phyloP scores from a whole-genome alignment of 2,797 vertebrate genomes.

The Simalia tracyae region DNA sequence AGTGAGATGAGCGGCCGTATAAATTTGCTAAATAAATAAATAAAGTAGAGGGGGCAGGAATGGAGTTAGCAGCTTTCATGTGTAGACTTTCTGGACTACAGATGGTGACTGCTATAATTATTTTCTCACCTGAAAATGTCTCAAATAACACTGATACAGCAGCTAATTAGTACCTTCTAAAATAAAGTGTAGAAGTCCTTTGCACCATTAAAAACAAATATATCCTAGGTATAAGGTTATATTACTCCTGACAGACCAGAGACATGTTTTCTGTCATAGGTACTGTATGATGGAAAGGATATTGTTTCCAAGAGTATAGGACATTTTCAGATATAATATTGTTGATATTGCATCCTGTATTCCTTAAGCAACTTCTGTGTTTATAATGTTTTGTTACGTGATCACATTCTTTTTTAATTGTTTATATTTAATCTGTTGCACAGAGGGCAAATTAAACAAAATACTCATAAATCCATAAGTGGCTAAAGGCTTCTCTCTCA shows the following conservation, averaged over 20 bases:
- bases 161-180: background rate
- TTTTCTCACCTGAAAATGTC: background rate
- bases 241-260: background rate
- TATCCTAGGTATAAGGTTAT: background rate
- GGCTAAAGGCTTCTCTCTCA: background rate
- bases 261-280: no score
- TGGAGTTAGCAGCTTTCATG: background rate
- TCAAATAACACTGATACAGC: background rate
- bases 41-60: background rate
- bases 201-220: background rate
- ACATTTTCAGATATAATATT: background rate
- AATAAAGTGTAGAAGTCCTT: background rate
- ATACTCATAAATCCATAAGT: background rate
- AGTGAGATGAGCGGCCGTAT: background rate
- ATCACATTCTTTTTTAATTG: background rate
- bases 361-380: background rate
- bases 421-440: background rate
- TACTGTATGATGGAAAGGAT: background rate
- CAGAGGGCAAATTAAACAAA: background rate
- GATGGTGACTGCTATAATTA: background rate
- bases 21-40: background rate
- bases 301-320: background rate
- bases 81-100: background rate
- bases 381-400: background rate
- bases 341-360: background rate